A percentile compares a stretch with the other conserved stretches of the same genome.
Evolutionary conservation across 64 coral and sea anemone species (phyloP).

Genomic region (Dendrophyllia cribrosa): DNA sequence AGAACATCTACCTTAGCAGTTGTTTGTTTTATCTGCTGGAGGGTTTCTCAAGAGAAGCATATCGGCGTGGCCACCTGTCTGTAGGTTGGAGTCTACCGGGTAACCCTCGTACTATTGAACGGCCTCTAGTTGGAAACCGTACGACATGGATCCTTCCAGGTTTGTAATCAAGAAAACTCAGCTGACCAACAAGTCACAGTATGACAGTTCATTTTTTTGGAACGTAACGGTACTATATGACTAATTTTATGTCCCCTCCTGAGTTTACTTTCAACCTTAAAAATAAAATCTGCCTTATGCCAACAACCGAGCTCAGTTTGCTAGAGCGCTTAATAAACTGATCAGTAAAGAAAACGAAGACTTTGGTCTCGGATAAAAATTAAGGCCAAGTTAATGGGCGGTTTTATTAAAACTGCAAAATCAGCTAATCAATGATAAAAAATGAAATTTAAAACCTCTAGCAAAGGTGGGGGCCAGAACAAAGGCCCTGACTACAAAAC

Average conservation of each 20-base stretch:
- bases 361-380: no score
- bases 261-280: no score
- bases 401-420: no score
- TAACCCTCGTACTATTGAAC: not conserved
- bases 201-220: not conserved
- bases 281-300: no score
- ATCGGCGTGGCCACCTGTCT: slow-evolving; percentile 1
- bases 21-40: slow-evolving; percentile 5
- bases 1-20: not conserved
- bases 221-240: not conserved
- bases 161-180: not conserved
- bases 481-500: no score
- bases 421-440: no score
- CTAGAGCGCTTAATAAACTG: no score
- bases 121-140: not conserved
- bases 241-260: not conserved
- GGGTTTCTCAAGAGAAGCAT: not conserved
- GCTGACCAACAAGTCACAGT: not conserved
- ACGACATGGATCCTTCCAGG: slow-evolving; percentile 16
- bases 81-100: not conserved
- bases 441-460: no score
- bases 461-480: no score
- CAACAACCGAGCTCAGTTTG: no score
- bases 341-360: no score
- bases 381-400: no score